phyloP scores from a whole-genome alignment of 2,888 invertebrate species.

The Buathra laborator region DNA sequence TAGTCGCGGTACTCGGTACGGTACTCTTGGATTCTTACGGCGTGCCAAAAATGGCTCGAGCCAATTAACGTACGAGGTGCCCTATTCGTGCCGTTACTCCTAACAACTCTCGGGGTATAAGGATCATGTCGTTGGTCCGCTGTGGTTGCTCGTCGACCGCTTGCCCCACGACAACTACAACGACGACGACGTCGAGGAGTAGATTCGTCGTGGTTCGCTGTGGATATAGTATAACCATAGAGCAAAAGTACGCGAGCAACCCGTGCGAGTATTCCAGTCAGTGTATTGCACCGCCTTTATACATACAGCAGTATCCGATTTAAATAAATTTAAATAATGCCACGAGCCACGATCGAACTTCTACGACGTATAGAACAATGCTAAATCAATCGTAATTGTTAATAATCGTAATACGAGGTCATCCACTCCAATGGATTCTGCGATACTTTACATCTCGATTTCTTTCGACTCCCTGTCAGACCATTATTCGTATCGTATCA shows the following conservation, averaged over 20 bases:
- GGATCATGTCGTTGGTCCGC: constrained; percentile 62
- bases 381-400: constrained; percentile 82
- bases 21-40: constrained; percentile 64
- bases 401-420: constrained; percentile 80
- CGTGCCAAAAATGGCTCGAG: constrained; percentile 72
- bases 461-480: constrained; percentile 34
- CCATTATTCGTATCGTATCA: not conserved
- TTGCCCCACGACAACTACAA: constrained; percentile 54
- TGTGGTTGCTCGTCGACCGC: constrained; percentile 53
- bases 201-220: constrained; percentile 46
- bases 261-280: constrained; percentile 52
- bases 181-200: constrained; percentile 39
- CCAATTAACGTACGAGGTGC: constrained; percentile 74
- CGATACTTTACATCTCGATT: constrained; percentile 41
- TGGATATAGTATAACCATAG: constrained; percentile 22
- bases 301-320: constrained; percentile 71
- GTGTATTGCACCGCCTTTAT: constrained; percentile 65
- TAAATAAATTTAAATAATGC: constrained; percentile 82
- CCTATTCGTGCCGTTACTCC: constrained; percentile 72
- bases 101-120: constrained; percentile 69
- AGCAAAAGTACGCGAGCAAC: constrained; percentile 52
- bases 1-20: constrained; percentile 44
- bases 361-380: constrained; percentile 74
- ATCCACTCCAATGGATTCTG: constrained; percentile 46
- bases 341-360: constrained; percentile 59